Percentiles rank a stretch among this genome's conserved stretches.
Evolutionary conservation across 2,888 invertebrate genomes (phyloP).

Genomic region (Phorcus lineatus): DNA sequence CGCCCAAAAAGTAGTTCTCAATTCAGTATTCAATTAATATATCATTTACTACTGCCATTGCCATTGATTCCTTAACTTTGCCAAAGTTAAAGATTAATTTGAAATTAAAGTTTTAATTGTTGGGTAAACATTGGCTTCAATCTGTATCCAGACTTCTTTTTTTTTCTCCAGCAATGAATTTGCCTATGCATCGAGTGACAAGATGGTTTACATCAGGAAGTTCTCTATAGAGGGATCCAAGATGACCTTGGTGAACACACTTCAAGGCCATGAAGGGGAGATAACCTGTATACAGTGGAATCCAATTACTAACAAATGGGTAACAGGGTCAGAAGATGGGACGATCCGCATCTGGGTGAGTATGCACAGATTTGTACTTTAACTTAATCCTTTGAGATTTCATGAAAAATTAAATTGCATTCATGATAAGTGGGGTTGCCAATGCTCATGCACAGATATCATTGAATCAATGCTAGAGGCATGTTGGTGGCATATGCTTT

Average conservation of each 20-base stretch:
- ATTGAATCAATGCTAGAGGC: no score
- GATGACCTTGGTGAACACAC: constrained; percentile 72
- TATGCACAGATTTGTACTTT: not conserved
- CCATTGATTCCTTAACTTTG: no score
- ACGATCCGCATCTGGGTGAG: constrained; percentile 74
- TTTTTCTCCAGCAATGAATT: constrained; percentile 67
- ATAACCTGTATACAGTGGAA: constrained; percentile 73
- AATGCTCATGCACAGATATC: no score
- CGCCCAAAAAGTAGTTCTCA: constrained; percentile 48
- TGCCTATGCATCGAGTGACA: constrained; percentile 74
- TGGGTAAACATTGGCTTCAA: no score
- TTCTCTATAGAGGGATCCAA: constrained; percentile 69
- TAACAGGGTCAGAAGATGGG: constrained; percentile 75
- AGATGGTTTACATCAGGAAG: constrained; percentile 74
- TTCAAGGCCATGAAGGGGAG: constrained; percentile 73
- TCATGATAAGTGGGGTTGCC: no score
- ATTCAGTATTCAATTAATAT: not conserved
- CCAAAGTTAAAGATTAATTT: no score
- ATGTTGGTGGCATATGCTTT: no score
- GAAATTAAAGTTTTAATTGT: no score
- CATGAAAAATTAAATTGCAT: no score
- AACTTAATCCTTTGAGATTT: not conserved
- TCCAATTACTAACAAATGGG: constrained; percentile 66
- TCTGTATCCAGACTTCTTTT: no score
- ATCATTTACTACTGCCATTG: no score